Evolutionary conservation across 2,113 vertebrate genomes (phyloP), one percentile per base, ranked within the genome.

Genomic region (Mohoua ochrocephala): DNA sequence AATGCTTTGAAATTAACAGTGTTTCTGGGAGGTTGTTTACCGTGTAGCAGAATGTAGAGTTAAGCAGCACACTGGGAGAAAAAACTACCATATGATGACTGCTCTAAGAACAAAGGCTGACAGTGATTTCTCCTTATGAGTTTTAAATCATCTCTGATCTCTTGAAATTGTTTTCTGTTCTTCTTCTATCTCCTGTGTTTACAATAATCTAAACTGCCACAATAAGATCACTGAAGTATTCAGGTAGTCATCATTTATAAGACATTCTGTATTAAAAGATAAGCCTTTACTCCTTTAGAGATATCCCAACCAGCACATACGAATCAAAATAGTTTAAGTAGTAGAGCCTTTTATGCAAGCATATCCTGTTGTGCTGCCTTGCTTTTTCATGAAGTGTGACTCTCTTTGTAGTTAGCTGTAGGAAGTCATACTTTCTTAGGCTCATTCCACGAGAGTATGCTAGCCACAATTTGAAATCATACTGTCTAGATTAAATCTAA

Each of bases 111-210:
- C 84, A 81, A 81, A 95, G 87, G 96, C 90, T 97, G 90, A 64
- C 89, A 95, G 89, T 88, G 89, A 96, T 97, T 97, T 97, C 89
- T 96, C 76, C 89, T 95, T 97, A 93, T 91, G 94, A 96, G 91
- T 97, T 97, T 96, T 96, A 97, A 97, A 97, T 97, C 91, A 95
- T 96, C 94, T 74, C 94, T 96, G 93, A 97, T 97, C 91, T 97
- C 92, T 76, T 92, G 59, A 90, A 97, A 97, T 97, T 97, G 73
- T 96, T 97, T 97, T 94, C 89, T 95, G 70, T 93, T 88, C 71
- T 75, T 75, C 53, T 95, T 87, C 71, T 78, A 77, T 88, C 83
- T 97, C 91, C 91, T 94, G 71, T 96, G 89, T 97, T 97, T 97
- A 93, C 92, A 96, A 5, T 93, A 94, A 84, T 97, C 93, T 97